Evolutionary conservation across 2,113 vertebrate genomes (phyloP).

Genomic region (Triplophysa dalaica): DNA sequence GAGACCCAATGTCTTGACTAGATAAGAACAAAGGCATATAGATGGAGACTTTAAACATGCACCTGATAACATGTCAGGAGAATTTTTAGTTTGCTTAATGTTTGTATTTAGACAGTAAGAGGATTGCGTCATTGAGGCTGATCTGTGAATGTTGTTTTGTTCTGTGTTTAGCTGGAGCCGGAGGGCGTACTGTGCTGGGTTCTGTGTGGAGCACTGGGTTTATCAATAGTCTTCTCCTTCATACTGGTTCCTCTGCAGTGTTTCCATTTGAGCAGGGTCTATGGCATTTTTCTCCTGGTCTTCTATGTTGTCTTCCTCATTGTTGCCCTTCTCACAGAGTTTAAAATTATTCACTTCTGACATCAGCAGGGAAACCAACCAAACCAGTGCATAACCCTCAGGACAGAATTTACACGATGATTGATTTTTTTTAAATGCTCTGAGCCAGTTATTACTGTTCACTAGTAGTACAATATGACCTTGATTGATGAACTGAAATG

Average conservation of each 20-base stretch:
- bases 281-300: conserved; percentile 81
- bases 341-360: conserved; percentile 73
- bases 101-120: background rate
- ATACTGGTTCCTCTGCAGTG: conserved; percentile 80
- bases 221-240: conserved; percentile 88
- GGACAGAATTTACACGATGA: background rate
- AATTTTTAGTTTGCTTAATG: background rate
- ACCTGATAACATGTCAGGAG: background rate
- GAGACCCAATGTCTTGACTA: background rate
- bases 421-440: background rate
- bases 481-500: background rate
- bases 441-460: background rate
- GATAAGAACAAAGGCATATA: no score
- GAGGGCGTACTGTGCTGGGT: conserved; percentile 89
- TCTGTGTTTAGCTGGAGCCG: conserved; percentile 78
- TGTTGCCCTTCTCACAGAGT: conserved; percentile 89
- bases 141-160: background rate
- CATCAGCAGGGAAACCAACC: background rate
- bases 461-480: no score
- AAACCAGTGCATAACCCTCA: background rate
- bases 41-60: background rate
- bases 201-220: conserved; percentile 83
- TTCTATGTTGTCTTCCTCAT: conserved; percentile 84
- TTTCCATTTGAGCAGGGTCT: conserved; percentile 79
- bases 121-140: background rate